Base-by-base conservation (phyloP, 2,888 invertebrate species). In the Cosmorhoe ocellata region DNA sequence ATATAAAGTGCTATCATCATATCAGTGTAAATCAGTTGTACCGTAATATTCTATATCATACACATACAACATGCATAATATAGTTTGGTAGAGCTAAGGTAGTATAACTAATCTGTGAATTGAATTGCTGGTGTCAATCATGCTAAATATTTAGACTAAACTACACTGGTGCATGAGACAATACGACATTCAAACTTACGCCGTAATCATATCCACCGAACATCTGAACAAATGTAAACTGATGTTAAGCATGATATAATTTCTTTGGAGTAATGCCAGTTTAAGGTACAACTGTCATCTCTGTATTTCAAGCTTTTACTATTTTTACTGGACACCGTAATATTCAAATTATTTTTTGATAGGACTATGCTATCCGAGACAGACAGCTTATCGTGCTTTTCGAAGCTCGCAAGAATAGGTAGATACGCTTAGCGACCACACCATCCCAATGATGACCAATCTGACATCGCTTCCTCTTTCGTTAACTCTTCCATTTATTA, bases 191-290 rank as follows among this genome's bases (percentile, higher is more conserved):
- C 59, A 44, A 76, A 91, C 91, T 91, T 91, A 91, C 91, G 76
- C 88, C 84, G 69, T 84, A 90, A 70, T 90, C 90, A 84, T 88
- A 91, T 90, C 90, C 90, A 84, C 85, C 89, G 89, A 88, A 90
- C 87, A 90, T 88, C 90, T 90, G 71, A 74, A 88, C 84, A 89
- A 73, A 76, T 73, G 66, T 39, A 61, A 36, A 60, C 57, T 48
- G 51, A 70, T 63, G 66, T 66, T 66, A 59, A n/a, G 26, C 33
- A 34, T 40, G 11, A n/a, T 30, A 18, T n/a, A n/a, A n/a, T 14
- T n/a, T 18, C 7, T 33, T n/a, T n/a, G n/a, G n/a, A 14, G 13
- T 32, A 13, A 7, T 24, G 4, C 18, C 18, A 4, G 18, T 18
- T 18, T 18, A 3, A 18, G 4, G 4, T 18, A 18, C 2, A 18